phyloP scores from a whole-genome alignment of 2,113 vertebrate species.

The Epinephelus moara region DNA sequence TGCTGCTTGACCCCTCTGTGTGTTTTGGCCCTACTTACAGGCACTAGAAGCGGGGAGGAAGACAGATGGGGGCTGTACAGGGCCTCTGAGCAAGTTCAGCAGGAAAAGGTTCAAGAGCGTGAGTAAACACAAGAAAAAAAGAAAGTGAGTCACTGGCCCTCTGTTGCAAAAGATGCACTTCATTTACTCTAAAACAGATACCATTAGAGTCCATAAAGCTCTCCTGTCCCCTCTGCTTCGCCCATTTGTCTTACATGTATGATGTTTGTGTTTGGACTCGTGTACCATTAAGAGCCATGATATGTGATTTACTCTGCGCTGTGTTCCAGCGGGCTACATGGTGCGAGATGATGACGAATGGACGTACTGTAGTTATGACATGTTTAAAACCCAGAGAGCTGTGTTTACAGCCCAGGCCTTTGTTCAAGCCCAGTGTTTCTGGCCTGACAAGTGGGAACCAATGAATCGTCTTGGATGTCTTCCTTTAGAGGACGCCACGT shows the following conservation, averaged over 20 bases:
- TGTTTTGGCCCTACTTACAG: slow-evolving; percentile 43
- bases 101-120: slow-evolving; percentile 32
- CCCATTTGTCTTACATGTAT: slow-evolving; percentile 51
- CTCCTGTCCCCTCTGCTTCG: slow-evolving; percentile 5
- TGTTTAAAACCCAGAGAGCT: slow-evolving; percentile 66
- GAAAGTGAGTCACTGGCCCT: slow-evolving; percentile 19
- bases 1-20: slow-evolving; percentile 48
- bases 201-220: slow-evolving; percentile 35
- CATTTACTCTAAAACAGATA: slow-evolving; percentile 44
- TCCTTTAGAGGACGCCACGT: neutral
- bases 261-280: slow-evolving; percentile 54
- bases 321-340: slow-evolving; percentile 5
- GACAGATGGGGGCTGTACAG: slow-evolving; percentile 37
- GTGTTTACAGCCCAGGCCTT: slow-evolving; percentile 57
- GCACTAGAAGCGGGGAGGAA: slow-evolving; percentile 18
- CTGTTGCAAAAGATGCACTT: slow-evolving; percentile 41
- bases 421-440: slow-evolving; percentile 41
- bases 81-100: slow-evolving; percentile 39
- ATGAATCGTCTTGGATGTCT: slow-evolving; percentile 9
- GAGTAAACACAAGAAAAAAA: slow-evolving; percentile 44
- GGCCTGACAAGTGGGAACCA: slow-evolving; percentile 12
- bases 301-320: slow-evolving; percentile 54
- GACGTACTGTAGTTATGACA: slow-evolving; percentile 49
- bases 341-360: slow-evolving; percentile 59
- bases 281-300: slow-evolving; percentile 45